A percentile compares a stretch with the other conserved stretches of the same genome.
phyloP scores from a whole-genome alignment of 2,113 vertebrate species.

The Syrrhaptes paradoxus region DNA sequence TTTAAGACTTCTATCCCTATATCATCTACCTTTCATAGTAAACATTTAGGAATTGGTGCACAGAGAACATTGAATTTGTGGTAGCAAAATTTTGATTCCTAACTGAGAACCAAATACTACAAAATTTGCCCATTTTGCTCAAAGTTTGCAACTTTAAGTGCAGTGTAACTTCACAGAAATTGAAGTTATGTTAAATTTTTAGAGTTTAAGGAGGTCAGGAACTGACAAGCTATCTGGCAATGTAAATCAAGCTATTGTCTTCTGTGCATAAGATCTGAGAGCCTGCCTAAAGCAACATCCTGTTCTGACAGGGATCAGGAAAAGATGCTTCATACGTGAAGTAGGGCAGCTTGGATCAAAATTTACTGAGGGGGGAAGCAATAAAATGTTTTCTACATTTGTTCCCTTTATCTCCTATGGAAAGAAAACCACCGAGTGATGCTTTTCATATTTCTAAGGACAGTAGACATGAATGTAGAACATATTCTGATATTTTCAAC shows the following conservation, averaged over 20 bases:
- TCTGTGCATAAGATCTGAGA: neutral
- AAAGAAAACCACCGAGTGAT: neutral
- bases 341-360: neutral
- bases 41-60: neutral
- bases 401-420: neutral
- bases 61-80: neutral
- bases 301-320: neutral
- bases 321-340: neutral
- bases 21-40: neutral
- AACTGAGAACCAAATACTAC: rapidly evolving
- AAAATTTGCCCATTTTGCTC: neutral
- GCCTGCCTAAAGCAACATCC: neutral
- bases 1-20: neutral
- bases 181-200: neutral
- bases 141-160: neutral
- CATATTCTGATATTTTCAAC: neutral
- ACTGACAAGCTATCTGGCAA: neutral
- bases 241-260: neutral
- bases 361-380: neutral
- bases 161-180: neutral
- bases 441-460: neutral
- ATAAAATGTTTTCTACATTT: neutral
- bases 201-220: neutral
- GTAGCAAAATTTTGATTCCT: neutral
- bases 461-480: neutral